Conservation (phyloP, 2,113 vertebrate species). For the Phylloscopus trochiloides region DNA sequence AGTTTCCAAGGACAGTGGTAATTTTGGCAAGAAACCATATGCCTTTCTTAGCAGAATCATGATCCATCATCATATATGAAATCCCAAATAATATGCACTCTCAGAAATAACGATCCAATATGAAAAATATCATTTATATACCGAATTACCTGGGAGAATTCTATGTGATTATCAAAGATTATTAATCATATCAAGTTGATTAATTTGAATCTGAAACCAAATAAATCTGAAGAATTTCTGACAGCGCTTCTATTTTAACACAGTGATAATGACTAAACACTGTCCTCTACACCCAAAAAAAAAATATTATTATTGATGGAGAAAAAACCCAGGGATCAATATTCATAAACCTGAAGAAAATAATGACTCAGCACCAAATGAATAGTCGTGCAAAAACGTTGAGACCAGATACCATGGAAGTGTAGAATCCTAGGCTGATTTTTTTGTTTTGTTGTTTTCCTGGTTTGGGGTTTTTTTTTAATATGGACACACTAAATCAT, state of each 20-base stretch:
- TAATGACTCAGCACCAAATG: neutral
- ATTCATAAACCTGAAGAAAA: neutral
- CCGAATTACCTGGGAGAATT: neutral
- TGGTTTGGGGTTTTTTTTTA: rapidly evolving
- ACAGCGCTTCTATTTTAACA: neutral
- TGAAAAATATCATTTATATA: neutral
- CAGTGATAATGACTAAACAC: neutral
- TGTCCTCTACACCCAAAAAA: neutral
- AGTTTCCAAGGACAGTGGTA: neutral
- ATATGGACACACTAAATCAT: neutral
- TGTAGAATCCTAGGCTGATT: rapidly evolving
- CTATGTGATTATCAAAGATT: neutral
- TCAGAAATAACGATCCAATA: neutral
- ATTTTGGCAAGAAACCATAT: neutral
- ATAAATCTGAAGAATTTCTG: neutral
- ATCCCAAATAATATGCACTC: neutral
- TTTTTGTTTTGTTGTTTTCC: rapidly evolving
- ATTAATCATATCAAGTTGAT: neutral
- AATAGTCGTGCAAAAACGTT: neutral
- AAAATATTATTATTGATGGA: neutral
- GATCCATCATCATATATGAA: neutral
- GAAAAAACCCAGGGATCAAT: neutral
- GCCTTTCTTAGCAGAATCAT: neutral
- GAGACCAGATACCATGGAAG: neutral
- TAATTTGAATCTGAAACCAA: neutral